A percentile compares a stretch with the other conserved stretches of the same genome.
Conservation (phyloP, 2,888 invertebrate genomes). For the Drosophila anomalipes region DNA sequence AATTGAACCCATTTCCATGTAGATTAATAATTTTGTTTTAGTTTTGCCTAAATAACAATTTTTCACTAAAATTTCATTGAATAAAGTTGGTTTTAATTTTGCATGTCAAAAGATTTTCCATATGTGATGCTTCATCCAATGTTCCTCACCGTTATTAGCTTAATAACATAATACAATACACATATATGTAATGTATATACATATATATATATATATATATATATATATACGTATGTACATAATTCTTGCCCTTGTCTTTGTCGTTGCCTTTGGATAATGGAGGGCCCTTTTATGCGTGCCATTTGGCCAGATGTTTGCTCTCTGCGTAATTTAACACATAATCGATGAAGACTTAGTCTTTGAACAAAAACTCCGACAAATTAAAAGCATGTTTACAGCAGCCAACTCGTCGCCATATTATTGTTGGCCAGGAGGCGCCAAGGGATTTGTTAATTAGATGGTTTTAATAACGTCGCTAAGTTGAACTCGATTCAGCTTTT, state of each 20-base stretch:
- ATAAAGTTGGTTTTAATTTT: neutral
- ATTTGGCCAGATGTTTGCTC: slow-evolving; percentile 61
- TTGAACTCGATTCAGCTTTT: slow-evolving; percentile 35
- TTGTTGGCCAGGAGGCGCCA: slow-evolving; percentile 14
- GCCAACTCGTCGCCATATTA: slow-evolving; percentile 39
- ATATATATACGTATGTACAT: neutral
- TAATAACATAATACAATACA: slow-evolving; percentile 12
- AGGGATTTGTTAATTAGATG: slow-evolving; percentile 68
- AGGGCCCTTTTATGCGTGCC: slow-evolving; percentile 39
- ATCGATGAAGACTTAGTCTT: slow-evolving; percentile 63
- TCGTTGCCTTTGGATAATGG: slow-evolving; percentile 29
- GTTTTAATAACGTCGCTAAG: slow-evolving; percentile 49
- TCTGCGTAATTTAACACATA: slow-evolving; percentile 75
- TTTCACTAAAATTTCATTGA: neutral
- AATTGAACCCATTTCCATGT: neutral
- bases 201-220: neutral
- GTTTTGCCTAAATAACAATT: neutral
- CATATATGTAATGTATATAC: neutral
- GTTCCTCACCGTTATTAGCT: neutral
- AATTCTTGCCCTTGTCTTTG: neutral
- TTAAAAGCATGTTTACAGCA: slow-evolving; percentile 62
- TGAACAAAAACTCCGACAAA: slow-evolving; percentile 45
- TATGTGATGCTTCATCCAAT: neutral
- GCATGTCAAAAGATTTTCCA: neutral
- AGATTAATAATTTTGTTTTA: neutral